A percentile compares a stretch with the other conserved stretches of the same genome.
These are phyloP conservation scores for human DNA, from an alignment of 2,113 vertebrate genomes.

Conservation along the genomic window DNA sequence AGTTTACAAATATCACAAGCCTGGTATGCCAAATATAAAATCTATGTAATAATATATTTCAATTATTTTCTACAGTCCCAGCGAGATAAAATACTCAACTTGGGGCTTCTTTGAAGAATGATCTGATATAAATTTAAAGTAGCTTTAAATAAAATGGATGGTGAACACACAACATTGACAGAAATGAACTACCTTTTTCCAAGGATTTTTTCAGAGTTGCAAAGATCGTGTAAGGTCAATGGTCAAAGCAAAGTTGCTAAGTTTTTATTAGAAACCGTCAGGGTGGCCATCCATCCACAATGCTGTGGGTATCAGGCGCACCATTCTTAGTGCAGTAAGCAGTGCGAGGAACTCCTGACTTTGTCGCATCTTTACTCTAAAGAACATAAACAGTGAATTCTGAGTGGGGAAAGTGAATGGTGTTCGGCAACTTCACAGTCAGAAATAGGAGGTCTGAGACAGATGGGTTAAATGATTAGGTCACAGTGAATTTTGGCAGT, in stretches of 20 bases:
- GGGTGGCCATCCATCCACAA: not conserved
- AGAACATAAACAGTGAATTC: not conserved
- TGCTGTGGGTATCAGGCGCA: not conserved
- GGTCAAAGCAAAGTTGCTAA: not conserved
- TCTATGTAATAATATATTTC: not conserved
- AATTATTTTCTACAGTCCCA: not conserved
- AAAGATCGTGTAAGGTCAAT: not conserved
- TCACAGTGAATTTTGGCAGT: not conserved
- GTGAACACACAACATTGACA: not conserved
- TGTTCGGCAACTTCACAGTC: not conserved
- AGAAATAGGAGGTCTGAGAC: not conserved
- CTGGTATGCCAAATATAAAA: not conserved
- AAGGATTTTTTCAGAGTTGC: not conserved
- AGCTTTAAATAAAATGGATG: conserved; percentile 18
- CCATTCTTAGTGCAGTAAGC: not conserved
- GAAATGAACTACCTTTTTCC: not conserved
- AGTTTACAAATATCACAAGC: not conserved
- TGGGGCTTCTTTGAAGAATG: not conserved
- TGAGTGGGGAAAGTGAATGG: not conserved
- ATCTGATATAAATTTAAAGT: conserved; percentile 19
- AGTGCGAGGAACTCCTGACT: not conserved
- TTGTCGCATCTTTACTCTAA: not conserved
- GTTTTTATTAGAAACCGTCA: not conserved
- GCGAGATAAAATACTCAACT: conserved; percentile 4
- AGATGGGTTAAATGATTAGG: not conserved